phyloP scores from a whole-genome alignment of 2,113 vertebrate genomes.

The Podarcis cretensis region DNA sequence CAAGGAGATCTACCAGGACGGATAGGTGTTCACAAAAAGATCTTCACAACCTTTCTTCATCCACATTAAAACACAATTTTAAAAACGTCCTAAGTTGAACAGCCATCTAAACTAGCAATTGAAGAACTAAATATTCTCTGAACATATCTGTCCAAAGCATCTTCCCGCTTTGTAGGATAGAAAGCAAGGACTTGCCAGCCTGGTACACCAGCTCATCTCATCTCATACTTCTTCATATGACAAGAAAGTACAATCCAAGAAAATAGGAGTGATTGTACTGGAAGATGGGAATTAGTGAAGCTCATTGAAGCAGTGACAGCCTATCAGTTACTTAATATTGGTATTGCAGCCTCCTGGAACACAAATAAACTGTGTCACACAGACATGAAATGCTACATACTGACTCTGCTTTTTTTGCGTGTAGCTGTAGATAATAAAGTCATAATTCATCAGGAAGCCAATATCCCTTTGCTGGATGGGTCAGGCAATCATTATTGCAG shows the following conservation, averaged over 20 bases:
- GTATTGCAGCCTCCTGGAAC: not conserved
- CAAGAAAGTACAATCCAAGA: not conserved
- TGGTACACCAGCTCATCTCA: not conserved
- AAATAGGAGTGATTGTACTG: not conserved
- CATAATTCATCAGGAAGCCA: constrained; percentile 18
- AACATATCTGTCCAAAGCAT: not conserved
- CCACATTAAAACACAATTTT: not conserved
- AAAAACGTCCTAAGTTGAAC: not conserved
- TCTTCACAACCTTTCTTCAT: not conserved
- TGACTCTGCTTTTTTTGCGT: not conserved
- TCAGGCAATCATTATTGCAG: constrained; percentile 14
- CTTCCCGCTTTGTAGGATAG: too few relatives aligned
- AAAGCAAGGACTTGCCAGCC: too few relatives aligned
- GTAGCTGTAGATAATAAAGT: constrained; percentile 15
- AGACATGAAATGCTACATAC: not conserved
- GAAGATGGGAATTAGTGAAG: not conserved
- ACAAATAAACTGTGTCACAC: constrained; percentile 4
- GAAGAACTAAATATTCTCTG: not conserved
- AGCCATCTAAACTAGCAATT: not conserved
- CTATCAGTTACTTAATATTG: not conserved
- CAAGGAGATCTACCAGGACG: not conserved
- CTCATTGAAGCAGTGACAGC: not conserved
- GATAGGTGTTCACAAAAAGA: not conserved
- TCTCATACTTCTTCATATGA: not conserved
- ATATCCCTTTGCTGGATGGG: not conserved